phyloP scores from a whole-genome alignment of 2,113 vertebrate species.

The Ammodytes marinus region DNA sequence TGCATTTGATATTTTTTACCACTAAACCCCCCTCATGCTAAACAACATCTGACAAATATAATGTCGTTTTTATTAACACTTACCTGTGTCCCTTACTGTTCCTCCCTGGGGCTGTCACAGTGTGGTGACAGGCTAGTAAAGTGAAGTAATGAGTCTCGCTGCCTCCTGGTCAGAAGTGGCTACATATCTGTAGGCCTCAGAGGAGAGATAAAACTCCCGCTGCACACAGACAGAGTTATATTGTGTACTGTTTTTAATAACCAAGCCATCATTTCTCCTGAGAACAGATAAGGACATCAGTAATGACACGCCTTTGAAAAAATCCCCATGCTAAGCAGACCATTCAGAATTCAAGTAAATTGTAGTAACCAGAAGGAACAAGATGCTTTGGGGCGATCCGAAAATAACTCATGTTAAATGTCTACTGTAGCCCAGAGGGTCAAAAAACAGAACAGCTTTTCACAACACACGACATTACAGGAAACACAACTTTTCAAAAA shows the following conservation, averaged over 20 bases:
- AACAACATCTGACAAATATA: conserved; percentile 48
- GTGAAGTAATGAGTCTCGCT: conserved; percentile 57
- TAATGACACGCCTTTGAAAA: neutral
- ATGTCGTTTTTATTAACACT: conserved; percentile 54
- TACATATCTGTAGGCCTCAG: conserved; percentile 16
- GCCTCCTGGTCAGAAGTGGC: conserved; percentile 47
- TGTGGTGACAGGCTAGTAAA: conserved; percentile 50
- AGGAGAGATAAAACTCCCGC: conserved; percentile 59
- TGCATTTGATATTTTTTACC: conserved; percentile 24
- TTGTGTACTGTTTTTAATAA: conserved; percentile 46
- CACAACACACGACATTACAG: too few relatives aligned
- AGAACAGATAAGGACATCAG: conserved; percentile 14
- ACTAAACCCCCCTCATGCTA: conserved; percentile 19
- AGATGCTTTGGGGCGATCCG: neutral
- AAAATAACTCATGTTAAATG: neutral
- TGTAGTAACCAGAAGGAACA: neutral
- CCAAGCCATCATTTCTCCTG: conserved; percentile 42
- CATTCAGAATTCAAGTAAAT: neutral
- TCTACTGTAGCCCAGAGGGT: neutral
- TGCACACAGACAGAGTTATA: conserved; percentile 20
- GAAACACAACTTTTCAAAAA: too few relatives aligned
- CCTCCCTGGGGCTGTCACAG: conserved; percentile 19
- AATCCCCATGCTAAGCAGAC: neutral
- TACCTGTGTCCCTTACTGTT: conserved; percentile 26
- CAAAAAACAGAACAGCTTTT: too few relatives aligned